phyloP scores from a whole-genome alignment of 2,888 invertebrate genomes.

The Aphrophora alni region DNA sequence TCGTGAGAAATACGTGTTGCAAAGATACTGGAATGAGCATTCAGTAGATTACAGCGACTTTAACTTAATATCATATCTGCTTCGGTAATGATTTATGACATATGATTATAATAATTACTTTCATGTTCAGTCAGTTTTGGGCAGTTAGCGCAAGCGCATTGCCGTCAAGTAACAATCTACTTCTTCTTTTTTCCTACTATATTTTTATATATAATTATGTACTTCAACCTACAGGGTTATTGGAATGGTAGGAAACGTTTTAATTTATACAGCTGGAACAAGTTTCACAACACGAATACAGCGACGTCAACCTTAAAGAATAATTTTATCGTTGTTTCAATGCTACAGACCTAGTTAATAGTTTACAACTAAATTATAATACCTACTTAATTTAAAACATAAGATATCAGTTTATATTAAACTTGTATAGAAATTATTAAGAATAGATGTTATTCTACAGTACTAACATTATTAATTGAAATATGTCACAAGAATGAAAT shows the following conservation, averaged over 20 bases:
- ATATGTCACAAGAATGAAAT: no score
- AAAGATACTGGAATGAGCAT: neutral
- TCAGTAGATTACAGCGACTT: neutral
- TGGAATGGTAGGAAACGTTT: neutral
- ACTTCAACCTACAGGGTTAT: neutral
- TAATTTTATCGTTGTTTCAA: neutral
- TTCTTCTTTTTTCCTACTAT: neutral
- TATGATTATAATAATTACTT: slow-evolving; percentile 2
- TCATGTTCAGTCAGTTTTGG: neutral
- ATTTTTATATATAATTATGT: neutral
- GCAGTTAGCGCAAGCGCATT: neutral
- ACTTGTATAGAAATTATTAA: no score
- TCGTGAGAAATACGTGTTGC: neutral
- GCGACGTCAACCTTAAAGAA: neutral
- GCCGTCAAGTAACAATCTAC: no score
- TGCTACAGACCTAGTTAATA: no score
- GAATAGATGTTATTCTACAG: no score
- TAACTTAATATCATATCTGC: neutral
- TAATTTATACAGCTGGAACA: neutral
- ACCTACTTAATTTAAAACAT: no score
- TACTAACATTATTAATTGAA: no score
- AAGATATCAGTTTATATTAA: no score
- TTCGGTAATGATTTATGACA: neutral
- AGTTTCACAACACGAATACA: neutral
- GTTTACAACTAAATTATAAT: no score